Conservation (phyloP, 2,113 vertebrate species). For the Spheniscus mendiculus region DNA sequence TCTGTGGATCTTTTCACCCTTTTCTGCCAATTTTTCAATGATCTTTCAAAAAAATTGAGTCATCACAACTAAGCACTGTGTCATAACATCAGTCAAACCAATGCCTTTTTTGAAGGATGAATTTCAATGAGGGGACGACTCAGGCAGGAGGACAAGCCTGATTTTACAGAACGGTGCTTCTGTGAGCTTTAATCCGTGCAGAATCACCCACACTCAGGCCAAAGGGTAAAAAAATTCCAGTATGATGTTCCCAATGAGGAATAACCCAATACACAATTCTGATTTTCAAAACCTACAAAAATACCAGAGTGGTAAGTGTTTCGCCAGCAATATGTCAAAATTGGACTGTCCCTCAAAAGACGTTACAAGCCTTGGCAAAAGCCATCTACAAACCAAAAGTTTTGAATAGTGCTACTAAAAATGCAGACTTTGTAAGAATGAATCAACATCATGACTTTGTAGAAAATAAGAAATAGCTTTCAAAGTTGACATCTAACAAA, state of each 20-base stretch:
- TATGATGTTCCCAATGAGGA: not conserved
- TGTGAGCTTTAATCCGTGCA: not conserved
- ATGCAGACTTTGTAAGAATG: not conserved
- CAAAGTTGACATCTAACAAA: not conserved
- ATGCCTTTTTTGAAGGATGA: not conserved
- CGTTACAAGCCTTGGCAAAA: not conserved
- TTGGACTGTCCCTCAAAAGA: not conserved
- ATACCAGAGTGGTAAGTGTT: rapidly evolving
- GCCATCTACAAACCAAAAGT: not conserved
- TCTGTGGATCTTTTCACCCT: not conserved
- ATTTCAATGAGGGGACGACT: not conserved
- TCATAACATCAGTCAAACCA: not conserved
- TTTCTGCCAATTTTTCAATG: not conserved
- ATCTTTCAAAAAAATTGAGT: not conserved
- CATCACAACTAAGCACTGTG: not conserved
- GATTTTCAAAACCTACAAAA: not conserved
- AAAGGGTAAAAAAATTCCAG: not conserved
- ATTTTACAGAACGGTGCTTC: rapidly evolving
- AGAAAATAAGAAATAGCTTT: not conserved
- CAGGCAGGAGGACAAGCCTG: not conserved
- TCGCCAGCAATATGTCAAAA: not conserved
- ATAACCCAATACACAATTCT: not conserved
- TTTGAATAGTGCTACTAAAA: not conserved
- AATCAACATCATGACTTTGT: too few relatives aligned
- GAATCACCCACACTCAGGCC: not conserved